Percentiles rank a stretch among this genome's conserved stretches.
phyloP scores from a whole-genome alignment of 2,888 invertebrate species.

The Erpobdella octoculata region DNA sequence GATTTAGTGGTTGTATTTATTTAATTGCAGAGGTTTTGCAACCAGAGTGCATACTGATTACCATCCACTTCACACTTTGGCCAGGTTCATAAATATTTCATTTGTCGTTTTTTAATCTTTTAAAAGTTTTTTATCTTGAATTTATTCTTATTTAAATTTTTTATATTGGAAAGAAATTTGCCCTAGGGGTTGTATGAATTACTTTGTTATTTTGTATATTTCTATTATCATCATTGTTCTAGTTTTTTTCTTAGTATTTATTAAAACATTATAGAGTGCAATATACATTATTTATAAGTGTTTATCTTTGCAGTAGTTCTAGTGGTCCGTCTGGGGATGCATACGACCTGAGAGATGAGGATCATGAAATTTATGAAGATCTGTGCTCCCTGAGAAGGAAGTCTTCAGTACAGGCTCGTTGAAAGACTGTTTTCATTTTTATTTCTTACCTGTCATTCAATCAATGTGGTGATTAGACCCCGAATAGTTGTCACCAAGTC shows the following conservation, averaged over 20 bases:
- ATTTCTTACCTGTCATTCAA: too few relatives aligned
- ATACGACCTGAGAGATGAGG: constrained; percentile 30
- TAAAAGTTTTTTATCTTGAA: not conserved
- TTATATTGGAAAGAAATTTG: too few relatives aligned
- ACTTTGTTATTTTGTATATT: not conserved
- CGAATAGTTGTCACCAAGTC: too few relatives aligned
- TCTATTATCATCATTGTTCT: not conserved
- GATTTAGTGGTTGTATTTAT: too few relatives aligned
- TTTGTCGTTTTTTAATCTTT: not conserved
- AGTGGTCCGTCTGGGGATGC: constrained; percentile 28
- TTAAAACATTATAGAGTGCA: not conserved
- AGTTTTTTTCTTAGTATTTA: not conserved
- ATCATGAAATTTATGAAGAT: constrained; percentile 37
- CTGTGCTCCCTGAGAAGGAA: constrained; percentile 34
- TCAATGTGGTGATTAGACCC: not conserved
- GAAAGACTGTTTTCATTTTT: not conserved
- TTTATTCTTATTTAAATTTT: too few relatives aligned
- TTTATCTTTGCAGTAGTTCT: not conserved
- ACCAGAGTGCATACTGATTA: constrained; percentile 26
- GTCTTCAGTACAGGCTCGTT: constrained; percentile 19
- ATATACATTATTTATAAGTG: too few relatives aligned
- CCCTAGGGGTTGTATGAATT: too few relatives aligned
- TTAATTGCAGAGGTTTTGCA: constrained; percentile 23
- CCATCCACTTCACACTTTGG: constrained; percentile 24
- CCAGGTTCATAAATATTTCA: not conserved